Conservation (phyloP, 2,797 vertebrate species). For the Ptychobarbus kaznakovi region DNA sequence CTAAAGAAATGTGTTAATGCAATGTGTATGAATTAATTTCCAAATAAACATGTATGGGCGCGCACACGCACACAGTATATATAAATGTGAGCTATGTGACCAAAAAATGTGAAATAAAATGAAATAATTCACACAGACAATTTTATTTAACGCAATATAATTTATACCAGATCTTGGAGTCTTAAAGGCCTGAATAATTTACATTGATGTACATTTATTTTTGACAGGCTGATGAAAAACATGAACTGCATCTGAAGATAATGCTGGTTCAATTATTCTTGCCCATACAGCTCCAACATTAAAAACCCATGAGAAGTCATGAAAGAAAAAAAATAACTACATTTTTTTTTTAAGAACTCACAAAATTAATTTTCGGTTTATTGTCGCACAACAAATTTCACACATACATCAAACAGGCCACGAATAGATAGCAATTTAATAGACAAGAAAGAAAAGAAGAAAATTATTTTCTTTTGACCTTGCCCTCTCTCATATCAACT, state of each 20-base stretch:
- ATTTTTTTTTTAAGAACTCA: conserved; percentile 63
- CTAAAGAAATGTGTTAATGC: neutral
- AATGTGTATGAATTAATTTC: neutral
- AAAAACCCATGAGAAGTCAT: conserved; percentile 36
- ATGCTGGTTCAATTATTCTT: conserved; percentile 52
- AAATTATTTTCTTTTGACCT: conserved; percentile 80
- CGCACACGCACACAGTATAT: too few relatives aligned
- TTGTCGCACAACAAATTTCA: conserved; percentile 84
- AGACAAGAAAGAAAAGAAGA: conserved; percentile 75
- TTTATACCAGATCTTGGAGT: conserved; percentile 68
- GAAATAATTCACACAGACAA: conserved; percentile 64
- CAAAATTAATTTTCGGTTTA: conserved; percentile 90
- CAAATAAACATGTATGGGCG: neutral
- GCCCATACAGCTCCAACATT: conserved; percentile 57
- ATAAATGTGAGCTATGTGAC: neutral
- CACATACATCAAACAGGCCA: conserved; percentile 86
- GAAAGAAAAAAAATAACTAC: conserved; percentile 20
- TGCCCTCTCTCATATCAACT: conserved; percentile 84
- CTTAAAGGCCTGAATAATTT: conserved; percentile 70
- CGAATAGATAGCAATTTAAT: conserved; percentile 86
- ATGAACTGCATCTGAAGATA: conserved; percentile 61
- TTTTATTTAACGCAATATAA: conserved; percentile 67
- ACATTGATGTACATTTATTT: conserved; percentile 67
- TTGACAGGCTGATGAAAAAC: conserved; percentile 63
- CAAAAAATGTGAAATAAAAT: conserved; percentile 55